These are phyloP conservation scores for Scomberomorus guttatus DNA, from an alignment of 2,797 vertebrate genomes.

Conservation along the genomic window DNA sequence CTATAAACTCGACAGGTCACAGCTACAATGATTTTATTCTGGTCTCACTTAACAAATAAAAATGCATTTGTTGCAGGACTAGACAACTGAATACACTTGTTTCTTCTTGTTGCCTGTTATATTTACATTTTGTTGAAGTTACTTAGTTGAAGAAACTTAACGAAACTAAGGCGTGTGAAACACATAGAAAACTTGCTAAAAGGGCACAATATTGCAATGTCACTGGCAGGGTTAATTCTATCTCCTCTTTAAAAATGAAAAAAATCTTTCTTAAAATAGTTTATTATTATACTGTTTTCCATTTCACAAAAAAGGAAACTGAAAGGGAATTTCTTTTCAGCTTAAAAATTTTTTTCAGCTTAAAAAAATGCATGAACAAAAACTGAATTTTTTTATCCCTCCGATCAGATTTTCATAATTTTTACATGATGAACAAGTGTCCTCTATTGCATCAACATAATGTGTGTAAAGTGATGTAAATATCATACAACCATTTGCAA, in stretches of 20 bases:
- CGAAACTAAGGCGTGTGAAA: neutral
- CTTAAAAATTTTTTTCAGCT: neutral
- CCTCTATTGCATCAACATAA: neutral
- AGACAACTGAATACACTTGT: neutral
- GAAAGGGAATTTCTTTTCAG: accelerated
- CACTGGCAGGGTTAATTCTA: neutral
- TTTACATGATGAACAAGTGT: neutral
- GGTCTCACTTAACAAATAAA: neutral
- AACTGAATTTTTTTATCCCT: no score
- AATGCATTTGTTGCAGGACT: neutral
- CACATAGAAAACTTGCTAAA: no score
- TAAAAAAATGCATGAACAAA: no score
- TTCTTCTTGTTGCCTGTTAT: neutral
- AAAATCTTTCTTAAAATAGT: no score
- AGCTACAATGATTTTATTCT: neutral
- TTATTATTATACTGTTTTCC: neutral
- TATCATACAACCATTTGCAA: neutral
- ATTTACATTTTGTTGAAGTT: neutral
- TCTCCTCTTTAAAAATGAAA: neutral
- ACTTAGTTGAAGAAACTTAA: no score
- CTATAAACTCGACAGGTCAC: neutral
- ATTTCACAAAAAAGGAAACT: neutral
- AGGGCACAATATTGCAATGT: no score
- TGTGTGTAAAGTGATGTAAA: neutral
- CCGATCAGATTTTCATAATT: neutral